Evolutionary conservation across 2,888 invertebrate species (phyloP).

Genomic region (Cerceris ruficornis): DNA sequence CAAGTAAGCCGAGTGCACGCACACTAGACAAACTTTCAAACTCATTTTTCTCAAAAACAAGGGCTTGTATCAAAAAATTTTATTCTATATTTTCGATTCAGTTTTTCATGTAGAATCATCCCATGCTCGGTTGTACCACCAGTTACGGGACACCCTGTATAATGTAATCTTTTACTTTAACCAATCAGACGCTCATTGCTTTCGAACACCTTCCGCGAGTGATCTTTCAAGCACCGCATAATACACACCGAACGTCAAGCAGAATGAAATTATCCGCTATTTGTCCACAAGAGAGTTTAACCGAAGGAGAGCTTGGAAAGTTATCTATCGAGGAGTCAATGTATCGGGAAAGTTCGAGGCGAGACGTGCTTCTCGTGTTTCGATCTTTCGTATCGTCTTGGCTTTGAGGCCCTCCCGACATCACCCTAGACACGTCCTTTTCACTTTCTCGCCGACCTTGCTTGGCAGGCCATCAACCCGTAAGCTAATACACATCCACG

Average conservation of each 20-base stretch:
- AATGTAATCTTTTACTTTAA: too few species aligned
- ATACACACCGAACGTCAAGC: not conserved
- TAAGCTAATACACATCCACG: constrained; percentile 48
- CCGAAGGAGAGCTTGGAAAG: constrained; percentile 46
- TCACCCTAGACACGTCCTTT: constrained; percentile 50
- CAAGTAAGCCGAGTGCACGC: too few species aligned
- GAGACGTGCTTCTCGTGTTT: constrained; percentile 50
- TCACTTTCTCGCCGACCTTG: constrained; percentile 67
- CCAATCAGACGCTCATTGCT: too few species aligned
- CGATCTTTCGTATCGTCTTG: constrained; percentile 40
- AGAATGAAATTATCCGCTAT: not conserved
- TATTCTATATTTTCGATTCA: too few species aligned
- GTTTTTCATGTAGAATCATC: too few species aligned
- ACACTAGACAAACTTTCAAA: too few species aligned
- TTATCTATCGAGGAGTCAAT: constrained; percentile 38
- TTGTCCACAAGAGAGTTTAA: not conserved
- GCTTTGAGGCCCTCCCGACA: constrained; percentile 18
- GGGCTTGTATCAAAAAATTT: too few species aligned
- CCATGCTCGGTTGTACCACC: too few species aligned
- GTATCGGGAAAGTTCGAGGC: constrained; percentile 60
- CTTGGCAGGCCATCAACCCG: constrained; percentile 36
- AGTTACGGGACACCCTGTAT: too few species aligned
- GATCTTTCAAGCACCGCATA: not conserved
- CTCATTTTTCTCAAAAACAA: too few species aligned
- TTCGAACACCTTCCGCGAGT: not conserved